Conservation (phyloP, 2,797 vertebrate genomes). For the Poliocrania exsul region DNA sequence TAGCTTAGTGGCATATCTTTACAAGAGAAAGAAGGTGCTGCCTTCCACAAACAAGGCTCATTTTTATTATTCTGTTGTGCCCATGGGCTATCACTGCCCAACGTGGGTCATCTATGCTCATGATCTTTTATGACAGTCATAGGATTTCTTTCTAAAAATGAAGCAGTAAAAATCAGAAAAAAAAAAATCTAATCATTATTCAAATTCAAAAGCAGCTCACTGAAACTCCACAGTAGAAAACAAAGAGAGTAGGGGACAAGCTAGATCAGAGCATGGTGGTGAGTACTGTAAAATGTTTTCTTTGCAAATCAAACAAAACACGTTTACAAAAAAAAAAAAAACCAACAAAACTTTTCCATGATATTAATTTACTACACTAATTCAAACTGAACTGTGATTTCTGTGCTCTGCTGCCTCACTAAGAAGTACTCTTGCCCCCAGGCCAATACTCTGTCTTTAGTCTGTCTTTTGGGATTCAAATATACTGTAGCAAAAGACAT, state of each 20-base stretch:
- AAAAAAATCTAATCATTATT: neutral
- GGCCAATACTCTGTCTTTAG: neutral
- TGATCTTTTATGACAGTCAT: neutral
- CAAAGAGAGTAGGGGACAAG: neutral
- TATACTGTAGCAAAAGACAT: neutral
- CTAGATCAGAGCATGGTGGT: neutral
- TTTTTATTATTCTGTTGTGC: conserved; percentile 10
- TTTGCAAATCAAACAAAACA: neutral
- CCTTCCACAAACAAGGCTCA: neutral
- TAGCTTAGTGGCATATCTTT: neutral
- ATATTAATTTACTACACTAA: neutral
- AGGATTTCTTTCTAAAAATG: conserved; percentile 40
- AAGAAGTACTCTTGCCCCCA: neutral
- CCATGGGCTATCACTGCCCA: neutral
- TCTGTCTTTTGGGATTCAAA: conserved; percentile 9
- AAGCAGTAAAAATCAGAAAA: neutral
- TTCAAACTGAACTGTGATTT: conserved; percentile 20
- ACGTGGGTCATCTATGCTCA: neutral
- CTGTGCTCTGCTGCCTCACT: neutral
- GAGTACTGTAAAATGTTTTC: neutral
- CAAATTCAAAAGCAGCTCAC: neutral
- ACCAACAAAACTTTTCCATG: neutral
- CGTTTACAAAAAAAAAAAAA: neutral
- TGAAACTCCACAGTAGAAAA: neutral
- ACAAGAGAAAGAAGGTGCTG: neutral